These are phyloP conservation scores for Epinotia brunnichana DNA, from an alignment of 2,888 invertebrate species.

Conservation along the genomic window DNA sequence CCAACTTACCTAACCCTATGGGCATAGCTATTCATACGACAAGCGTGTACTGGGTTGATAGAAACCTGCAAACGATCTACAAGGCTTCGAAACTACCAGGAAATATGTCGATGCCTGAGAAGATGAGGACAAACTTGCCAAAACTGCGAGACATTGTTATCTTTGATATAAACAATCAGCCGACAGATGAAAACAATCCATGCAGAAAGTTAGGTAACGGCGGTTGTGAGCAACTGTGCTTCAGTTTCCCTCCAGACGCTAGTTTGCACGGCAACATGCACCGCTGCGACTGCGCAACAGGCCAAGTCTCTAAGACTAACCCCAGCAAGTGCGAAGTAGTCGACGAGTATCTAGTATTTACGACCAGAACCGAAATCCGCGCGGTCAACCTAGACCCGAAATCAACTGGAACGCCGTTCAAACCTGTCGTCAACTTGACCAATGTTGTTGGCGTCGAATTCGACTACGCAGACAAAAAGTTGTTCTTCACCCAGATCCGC, in stretches of 20 bases:
- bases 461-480: conserved; percentile 93
- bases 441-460: conserved; percentile 98
- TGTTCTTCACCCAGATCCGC: conserved; percentile 96
- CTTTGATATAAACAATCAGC: conserved; percentile 95
- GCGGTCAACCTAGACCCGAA: conserved; percentile 94
- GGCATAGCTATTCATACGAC: conserved; percentile 94
- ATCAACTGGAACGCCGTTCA: conserved; percentile 92
- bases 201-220: conserved; percentile 90
- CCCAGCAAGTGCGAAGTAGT: conserved; percentile 91
- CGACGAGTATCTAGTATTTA: conserved; percentile 95
- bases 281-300: conserved; percentile 96
- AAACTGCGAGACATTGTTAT: conserved; percentile 95
- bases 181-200: conserved; percentile 91
- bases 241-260: conserved; percentile 91
- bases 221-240: conserved; percentile 97
- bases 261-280: conserved; percentile 80
- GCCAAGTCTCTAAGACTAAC: conserved; percentile 86
- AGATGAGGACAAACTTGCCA: conserved; percentile 91
- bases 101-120: conserved; percentile 87
- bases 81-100: conserved; percentile 90
- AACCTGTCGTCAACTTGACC: conserved; percentile 92
- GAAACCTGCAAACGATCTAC: conserved; percentile 93
- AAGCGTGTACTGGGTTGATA: conserved; percentile 97
- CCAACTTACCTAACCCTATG: conserved; percentile 96
- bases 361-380: conserved; percentile 96